Evolutionary conservation across 2,888 invertebrate genomes (phyloP).

Genomic region (Anoncus sp.): DNA sequence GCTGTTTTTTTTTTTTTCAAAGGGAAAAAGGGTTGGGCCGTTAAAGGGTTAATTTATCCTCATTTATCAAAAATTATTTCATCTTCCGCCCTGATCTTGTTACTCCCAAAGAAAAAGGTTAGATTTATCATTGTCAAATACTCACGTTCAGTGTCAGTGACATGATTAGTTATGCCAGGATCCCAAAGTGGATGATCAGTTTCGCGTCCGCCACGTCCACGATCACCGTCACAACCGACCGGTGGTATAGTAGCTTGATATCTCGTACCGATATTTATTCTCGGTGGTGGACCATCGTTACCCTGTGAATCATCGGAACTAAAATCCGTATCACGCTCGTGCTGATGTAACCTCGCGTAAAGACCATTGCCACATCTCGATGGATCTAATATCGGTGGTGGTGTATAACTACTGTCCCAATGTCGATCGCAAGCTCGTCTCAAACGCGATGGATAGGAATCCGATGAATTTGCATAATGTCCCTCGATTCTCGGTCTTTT

Average conservation of each 20-base stretch:
- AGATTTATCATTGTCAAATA: no score
- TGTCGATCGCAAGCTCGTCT: conserved; percentile 81
- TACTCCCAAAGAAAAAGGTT: no score
- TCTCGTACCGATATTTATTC: conserved; percentile 94
- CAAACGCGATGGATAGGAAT: conserved; percentile 81
- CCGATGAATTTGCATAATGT: conserved; percentile 83
- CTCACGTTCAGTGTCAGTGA: conserved; percentile 91
- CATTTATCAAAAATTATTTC: no score
- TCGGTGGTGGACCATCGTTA: conserved; percentile 86
- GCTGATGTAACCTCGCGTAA: conserved; percentile 84
- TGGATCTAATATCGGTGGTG: conserved; percentile 97
- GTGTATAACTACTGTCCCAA: conserved; percentile 89
- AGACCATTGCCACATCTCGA: conserved; percentile 95
- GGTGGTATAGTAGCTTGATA: conserved; percentile 93
- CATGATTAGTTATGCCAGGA: conserved; percentile 89
- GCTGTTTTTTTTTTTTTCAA: no score
- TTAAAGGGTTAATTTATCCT: no score
- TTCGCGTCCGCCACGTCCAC: conserved; percentile 83
- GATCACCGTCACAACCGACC: conserved; percentile 82
- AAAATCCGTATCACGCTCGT: conserved; percentile 80
- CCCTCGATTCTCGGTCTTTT: conserved; percentile 87
- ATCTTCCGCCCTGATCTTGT: no score
- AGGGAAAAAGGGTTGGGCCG: no score
- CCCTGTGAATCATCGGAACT: conserved; percentile 81
- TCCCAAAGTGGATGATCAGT: conserved; percentile 93